phyloP scores from a whole-genome alignment of 2,888 invertebrate species.

The Pomacea canaliculata region DNA sequence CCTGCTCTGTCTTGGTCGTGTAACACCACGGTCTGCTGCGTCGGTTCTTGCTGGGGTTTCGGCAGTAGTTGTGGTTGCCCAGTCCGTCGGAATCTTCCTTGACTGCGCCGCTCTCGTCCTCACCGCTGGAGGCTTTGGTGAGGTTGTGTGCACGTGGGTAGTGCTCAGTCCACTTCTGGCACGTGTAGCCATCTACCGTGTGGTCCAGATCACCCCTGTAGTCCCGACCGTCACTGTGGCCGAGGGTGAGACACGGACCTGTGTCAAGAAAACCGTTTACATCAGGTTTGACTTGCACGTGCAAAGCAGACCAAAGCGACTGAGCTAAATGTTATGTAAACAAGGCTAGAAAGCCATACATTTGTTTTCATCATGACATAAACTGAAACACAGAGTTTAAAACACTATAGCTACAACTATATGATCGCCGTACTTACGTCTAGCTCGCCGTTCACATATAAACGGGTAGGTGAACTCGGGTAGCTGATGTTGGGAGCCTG shows the following conservation, averaged over 20 bases:
- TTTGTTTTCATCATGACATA: no score
- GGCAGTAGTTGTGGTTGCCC: constrained; percentile 73
- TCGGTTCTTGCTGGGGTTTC: constrained; percentile 71
- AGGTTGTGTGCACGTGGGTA: constrained; percentile 60
- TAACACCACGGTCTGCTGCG: constrained; percentile 74
- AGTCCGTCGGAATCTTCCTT: constrained; percentile 35
- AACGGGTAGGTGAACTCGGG: constrained; percentile 65
- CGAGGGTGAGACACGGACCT: constrained; percentile 58
- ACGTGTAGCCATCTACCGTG: constrained; percentile 55
- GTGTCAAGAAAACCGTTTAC: constrained; percentile 30
- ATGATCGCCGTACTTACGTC: constrained; percentile 63
- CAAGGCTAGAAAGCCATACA: no score
- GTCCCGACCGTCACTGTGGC: constrained; percentile 68
- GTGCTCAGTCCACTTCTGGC: constrained; percentile 63
- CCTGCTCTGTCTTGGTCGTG: constrained; percentile 47
- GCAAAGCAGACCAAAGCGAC: no score
- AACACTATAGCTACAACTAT: no score
- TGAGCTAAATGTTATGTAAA: no score
- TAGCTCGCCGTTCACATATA: constrained; percentile 73
- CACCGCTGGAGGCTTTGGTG: constrained; percentile 18
- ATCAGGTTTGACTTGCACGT: background rate
- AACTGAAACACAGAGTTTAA: no score
- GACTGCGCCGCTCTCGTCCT: constrained; percentile 21
- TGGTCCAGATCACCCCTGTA: constrained; percentile 72
- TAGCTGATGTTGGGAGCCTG: constrained; percentile 46